phyloP scores from a whole-genome alignment of 2,113 vertebrate species.

The Hydropotes inermis region DNA sequence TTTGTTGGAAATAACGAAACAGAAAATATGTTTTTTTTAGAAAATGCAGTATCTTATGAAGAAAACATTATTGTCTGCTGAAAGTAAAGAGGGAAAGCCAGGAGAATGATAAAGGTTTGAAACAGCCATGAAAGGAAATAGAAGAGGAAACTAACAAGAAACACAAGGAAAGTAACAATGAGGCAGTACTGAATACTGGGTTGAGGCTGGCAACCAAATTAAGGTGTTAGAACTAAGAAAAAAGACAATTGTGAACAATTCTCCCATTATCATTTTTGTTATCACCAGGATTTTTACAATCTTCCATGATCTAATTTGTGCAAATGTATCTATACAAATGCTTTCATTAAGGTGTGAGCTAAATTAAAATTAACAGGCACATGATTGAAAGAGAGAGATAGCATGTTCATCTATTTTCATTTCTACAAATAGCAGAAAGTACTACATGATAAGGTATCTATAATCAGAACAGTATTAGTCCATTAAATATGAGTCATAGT shows the following conservation, averaged over 20 bases:
- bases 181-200: background rate
- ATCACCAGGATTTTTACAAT: background rate
- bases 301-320: background rate
- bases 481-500: constrained; percentile 46
- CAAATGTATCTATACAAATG: background rate
- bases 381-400: background rate
- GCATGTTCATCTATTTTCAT: background rate
- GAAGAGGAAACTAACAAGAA: background rate
- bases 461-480: constrained; percentile 18
- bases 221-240: background rate
- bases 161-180: background rate
- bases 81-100: background rate
- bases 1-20: background rate
- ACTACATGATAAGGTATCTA: background rate
- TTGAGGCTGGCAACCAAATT: background rate
- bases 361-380: background rate
- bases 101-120: background rate
- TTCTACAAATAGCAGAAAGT: background rate
- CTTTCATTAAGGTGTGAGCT: background rate
- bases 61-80: background rate
- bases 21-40: background rate
- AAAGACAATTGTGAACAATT: background rate
- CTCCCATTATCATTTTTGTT: background rate
- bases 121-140: background rate
- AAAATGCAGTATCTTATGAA: background rate